phyloP scores from a whole-genome alignment of 2,113 vertebrate genomes.

The Rhea americana region DNA sequence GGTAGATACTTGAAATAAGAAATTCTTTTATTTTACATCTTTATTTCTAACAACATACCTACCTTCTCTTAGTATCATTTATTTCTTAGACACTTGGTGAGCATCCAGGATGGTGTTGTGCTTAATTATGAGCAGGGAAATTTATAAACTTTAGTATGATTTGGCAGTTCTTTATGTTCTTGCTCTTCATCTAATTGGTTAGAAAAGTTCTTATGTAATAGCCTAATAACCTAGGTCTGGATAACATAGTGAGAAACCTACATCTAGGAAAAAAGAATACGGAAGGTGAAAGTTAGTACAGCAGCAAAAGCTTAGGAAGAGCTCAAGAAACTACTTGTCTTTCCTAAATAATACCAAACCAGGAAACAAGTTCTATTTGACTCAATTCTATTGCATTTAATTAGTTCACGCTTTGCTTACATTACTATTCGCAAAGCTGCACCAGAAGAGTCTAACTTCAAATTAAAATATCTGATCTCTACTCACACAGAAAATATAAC shows the following conservation, averaged over 20 bases:
- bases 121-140: not conserved
- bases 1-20: not conserved
- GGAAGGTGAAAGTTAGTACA: not conserved
- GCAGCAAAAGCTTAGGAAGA: not conserved
- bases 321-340: not conserved
- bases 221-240: no score
- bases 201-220: not conserved
- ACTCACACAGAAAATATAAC: not conserved
- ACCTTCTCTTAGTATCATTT: not conserved
- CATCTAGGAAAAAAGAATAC: not conserved
- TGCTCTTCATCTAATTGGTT: not conserved
- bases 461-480: not conserved
- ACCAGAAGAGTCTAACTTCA: not conserved
- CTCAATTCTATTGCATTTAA: not conserved
- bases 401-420: not conserved
- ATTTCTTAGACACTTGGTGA: not conserved
- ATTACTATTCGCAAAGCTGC: not conserved
- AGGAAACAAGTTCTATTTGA: not conserved
- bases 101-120: not conserved
- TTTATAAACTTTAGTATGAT: not conserved
- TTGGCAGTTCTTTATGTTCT: not conserved
- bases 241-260: not conserved
- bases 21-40: not conserved
- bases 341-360: not conserved
- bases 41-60: not conserved